Conservation (phyloP, 2,797 vertebrate genomes). For the Liasis olivaceus region DNA sequence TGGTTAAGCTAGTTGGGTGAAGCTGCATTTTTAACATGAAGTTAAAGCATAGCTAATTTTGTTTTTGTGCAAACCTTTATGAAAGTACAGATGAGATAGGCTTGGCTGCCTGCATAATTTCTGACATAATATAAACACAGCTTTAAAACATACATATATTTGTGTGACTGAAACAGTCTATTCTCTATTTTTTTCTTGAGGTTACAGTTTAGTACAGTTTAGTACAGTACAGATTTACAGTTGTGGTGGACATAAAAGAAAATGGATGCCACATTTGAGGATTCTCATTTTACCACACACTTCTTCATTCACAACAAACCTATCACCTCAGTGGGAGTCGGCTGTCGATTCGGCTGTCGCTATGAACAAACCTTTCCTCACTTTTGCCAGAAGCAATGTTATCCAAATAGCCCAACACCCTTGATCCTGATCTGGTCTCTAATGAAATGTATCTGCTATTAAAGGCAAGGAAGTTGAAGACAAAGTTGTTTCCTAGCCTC, state of each 20-base stretch:
- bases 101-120: neutral
- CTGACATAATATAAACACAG: neutral
- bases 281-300: neutral
- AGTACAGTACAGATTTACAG: neutral
- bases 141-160: neutral
- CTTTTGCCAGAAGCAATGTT: neutral
- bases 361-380: neutral
- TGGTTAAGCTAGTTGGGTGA: neutral
- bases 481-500: conserved; percentile 15
- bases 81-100: neutral
- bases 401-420: neutral
- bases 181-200: neutral
- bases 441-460: neutral
- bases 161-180: neutral
- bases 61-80: neutral
- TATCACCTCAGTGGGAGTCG: neutral
- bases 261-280: neutral
- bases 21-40: neutral
- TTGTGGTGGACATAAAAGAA: neutral
- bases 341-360: neutral
- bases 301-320: neutral
- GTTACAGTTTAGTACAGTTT: neutral
- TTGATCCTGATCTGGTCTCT: neutral
- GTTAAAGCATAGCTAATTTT: conserved; percentile 15
- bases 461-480: no score